These are phyloP conservation scores for Cinclus cinclus DNA, from an alignment of 2,113 vertebrate species.

Conservation along the genomic window DNA sequence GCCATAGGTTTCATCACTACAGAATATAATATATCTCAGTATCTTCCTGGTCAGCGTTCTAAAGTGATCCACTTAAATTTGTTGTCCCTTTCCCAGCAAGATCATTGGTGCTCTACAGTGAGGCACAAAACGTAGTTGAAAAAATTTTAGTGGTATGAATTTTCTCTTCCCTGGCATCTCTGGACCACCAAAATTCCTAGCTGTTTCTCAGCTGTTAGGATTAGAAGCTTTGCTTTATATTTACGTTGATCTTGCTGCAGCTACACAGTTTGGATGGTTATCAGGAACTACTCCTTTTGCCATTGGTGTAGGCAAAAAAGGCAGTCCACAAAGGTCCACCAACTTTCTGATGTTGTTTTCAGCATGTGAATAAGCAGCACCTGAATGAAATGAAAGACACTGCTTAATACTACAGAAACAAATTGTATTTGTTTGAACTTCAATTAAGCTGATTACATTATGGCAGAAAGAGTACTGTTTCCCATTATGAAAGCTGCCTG, in stretches of 20 bases:
- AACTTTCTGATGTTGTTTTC: constrained; percentile 81
- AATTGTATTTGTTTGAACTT: not conserved
- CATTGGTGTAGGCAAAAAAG: constrained; percentile 96
- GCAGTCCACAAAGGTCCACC: constrained; percentile 83
- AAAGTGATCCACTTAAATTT: not conserved
- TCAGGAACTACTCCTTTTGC: constrained; percentile 94
- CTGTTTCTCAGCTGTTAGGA: not conserved
- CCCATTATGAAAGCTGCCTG: not conserved
- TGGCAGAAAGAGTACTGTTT: not conserved
- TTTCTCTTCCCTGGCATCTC: not conserved
- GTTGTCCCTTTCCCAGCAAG: not conserved
- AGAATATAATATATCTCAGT: not conserved
- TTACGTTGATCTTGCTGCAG: constrained; percentile 91
- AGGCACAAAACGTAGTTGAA: not conserved
- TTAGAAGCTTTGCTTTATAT: constrained; percentile 22
- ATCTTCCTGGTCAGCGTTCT: not conserved
- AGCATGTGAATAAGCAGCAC: constrained; percentile 88
- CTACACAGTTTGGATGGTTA: constrained; percentile 88
- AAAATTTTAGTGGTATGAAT: not conserved
- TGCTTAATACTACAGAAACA: not conserved
- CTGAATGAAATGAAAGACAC: constrained; percentile 68
- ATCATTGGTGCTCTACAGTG: not conserved
- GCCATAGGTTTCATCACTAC: not conserved
- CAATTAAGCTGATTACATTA: not conserved
- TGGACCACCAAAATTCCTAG: not conserved